These are phyloP conservation scores for Chlorops oryzae DNA, from an alignment of 1,140 invertebrate species.

Conservation along the genomic window DNA sequence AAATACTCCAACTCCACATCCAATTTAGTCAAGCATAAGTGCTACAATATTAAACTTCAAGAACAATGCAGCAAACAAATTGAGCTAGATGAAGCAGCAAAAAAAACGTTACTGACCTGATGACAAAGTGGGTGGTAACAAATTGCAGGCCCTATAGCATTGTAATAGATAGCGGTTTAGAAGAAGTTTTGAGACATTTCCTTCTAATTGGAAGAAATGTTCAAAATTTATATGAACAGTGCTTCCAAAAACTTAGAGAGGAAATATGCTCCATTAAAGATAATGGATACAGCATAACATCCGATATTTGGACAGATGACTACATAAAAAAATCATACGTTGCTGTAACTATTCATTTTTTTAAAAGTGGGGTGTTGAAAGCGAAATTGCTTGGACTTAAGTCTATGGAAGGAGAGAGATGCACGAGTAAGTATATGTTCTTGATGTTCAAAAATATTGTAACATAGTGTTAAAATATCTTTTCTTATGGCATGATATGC, in stretches of 20 bases:
- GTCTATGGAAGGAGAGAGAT: background rate
- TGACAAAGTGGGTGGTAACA: no score
- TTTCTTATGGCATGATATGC: no score
- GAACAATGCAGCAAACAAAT: no score
- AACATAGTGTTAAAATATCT: no score
- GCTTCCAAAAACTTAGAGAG: background rate
- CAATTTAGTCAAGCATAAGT: slow-evolving; percentile 13
- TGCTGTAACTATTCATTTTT: background rate
- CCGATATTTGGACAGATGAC: background rate
- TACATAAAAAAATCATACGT: background rate
- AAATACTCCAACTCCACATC: background rate
- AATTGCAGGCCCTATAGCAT: no score
- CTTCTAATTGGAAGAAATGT: no score
- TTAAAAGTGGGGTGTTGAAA: background rate
- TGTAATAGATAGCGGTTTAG: no score
- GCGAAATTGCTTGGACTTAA: background rate
- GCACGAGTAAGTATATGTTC: background rate
- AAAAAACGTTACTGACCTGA: no score
- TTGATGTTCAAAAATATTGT: background rate
- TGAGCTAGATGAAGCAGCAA: no score
- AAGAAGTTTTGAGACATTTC: no score
- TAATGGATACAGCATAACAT: background rate
- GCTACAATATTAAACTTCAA: no score
- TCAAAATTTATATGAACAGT: background rate
- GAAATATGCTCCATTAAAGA: background rate